A percentile compares a stretch with the other conserved stretches of the same genome.
Conservation (phyloP, 2,888 invertebrate species). For the Heliconius aoede region DNA sequence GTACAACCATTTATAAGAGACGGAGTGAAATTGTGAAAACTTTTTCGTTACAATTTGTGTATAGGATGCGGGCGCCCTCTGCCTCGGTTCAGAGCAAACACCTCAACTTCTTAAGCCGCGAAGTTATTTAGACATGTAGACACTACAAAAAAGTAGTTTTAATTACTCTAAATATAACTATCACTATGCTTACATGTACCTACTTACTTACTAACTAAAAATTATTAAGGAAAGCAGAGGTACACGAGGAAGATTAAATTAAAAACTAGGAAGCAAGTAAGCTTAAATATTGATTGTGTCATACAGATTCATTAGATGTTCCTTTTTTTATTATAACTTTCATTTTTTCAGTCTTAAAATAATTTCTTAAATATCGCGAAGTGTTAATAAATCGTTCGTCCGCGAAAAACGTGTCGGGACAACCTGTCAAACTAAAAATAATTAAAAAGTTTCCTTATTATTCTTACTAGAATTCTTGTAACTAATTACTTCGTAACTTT, state of each 20-base stretch:
- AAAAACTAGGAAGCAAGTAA: no score
- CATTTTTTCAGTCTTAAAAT: background rate
- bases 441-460: background rate
- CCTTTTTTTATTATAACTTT: background rate
- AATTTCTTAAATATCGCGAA: background rate
- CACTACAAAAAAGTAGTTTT: slow-evolving; percentile 18
- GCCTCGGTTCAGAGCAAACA: slow-evolving; percentile 22
- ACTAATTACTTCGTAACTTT: background rate
- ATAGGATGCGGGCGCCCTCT: slow-evolving; percentile 30
- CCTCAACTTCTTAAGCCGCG: slow-evolving; percentile 23
- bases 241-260: no score
- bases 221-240: no score
- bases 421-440: background rate
- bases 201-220: no score
- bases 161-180: background rate
- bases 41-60: slow-evolving; percentile 36
- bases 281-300: no score
- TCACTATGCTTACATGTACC: no score
- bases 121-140: slow-evolving; percentile 15
- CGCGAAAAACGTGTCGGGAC: background rate
- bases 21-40: slow-evolving; percentile 29
- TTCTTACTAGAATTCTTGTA: background rate
- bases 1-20: slow-evolving; percentile 26
- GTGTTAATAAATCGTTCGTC: background rate
- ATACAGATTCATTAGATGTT: background rate